These are phyloP conservation scores for Orthosia incerta DNA, from an alignment of 2,888 invertebrate species.

Conservation along the genomic window DNA sequence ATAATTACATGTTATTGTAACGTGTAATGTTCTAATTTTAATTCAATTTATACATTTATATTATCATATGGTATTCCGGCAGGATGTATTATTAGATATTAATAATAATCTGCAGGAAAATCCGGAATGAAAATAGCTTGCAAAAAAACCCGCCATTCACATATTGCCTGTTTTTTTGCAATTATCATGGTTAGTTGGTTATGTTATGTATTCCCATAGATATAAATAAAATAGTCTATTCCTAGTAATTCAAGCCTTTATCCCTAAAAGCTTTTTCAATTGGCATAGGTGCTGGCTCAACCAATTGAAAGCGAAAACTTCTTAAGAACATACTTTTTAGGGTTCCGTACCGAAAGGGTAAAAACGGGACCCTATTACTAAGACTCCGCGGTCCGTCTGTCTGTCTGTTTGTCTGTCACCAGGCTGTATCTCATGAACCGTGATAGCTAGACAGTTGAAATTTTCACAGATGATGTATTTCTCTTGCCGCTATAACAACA, in stretches of 20 bases:
- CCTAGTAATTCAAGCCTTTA: background rate
- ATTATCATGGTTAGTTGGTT: background rate
- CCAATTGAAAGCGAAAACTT: background rate
- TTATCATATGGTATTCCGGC: no score
- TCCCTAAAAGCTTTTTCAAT: background rate
- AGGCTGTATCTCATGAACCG: no score
- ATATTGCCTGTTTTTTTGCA: background rate
- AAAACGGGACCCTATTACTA: no score
- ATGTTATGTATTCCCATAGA: no score
- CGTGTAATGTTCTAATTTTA: slow-evolving; percentile 18
- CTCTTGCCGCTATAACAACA: no score
- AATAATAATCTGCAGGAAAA: background rate
- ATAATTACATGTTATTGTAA: slow-evolving; percentile 46
- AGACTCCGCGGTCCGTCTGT: no score
- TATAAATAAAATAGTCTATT: no score
- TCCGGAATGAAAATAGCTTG: background rate
- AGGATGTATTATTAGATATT: slow-evolving; percentile 23
- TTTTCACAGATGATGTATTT: no score
- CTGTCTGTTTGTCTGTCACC: no score
- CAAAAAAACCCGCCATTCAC: background rate
- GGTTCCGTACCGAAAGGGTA: no score
- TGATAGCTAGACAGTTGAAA: no score
- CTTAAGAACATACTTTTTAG: background rate
- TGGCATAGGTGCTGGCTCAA: background rate
- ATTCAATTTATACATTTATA: slow-evolving; percentile 18